A percentile compares a stretch with the other conserved stretches of the same genome.
phyloP scores from a whole-genome alignment of 2,797 vertebrate species.

The Pseudopleuronectes americanus region DNA sequence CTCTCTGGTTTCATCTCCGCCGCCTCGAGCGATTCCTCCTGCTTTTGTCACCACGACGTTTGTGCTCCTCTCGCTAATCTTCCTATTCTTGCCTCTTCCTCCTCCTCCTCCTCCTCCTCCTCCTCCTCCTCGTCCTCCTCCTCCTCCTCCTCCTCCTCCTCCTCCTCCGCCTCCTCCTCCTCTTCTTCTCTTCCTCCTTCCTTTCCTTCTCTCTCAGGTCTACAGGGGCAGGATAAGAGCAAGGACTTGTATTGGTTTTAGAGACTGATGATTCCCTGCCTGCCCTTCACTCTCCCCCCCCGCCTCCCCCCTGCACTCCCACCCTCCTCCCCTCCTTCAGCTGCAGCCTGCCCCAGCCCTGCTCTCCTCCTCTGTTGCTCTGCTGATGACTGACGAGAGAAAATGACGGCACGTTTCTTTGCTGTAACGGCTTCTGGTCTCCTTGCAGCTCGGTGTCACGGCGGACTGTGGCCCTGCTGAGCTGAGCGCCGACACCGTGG shows the following conservation, averaged over 20 bases:
- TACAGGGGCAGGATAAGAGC: slow-evolving; percentile 96
- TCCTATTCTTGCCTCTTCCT: slow-evolving; percentile 60
- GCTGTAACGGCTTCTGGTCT: slow-evolving; percentile 95
- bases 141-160: slow-evolving; percentile 58
- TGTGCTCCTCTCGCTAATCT: slow-evolving; percentile 64
- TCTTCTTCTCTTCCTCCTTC: slow-evolving; percentile 57
- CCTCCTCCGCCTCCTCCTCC: slow-evolving; percentile 60
- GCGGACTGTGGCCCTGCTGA: slow-evolving; percentile 91
- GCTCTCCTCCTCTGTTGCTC: slow-evolving; percentile 23
- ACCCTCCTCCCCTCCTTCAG: slow-evolving; percentile 21
- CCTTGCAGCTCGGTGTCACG: slow-evolving; percentile 94
- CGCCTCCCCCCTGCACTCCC: slow-evolving; percentile 65
- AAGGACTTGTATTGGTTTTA: slow-evolving; percentile 99
- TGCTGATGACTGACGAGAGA: slow-evolving; percentile 50
- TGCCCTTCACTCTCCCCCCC: slow-evolving; percentile 53
- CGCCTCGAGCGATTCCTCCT: slow-evolving; percentile 53
- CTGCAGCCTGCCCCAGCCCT: too few relatives aligned
- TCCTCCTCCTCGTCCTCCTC: slow-evolving; percentile 60
- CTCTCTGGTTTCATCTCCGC: slow-evolving; percentile 47
- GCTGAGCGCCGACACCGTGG: slow-evolving; percentile 81
- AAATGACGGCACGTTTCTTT: slow-evolving; percentile 36
- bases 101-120: slow-evolving; percentile 55
- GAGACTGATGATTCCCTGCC: slow-evolving; percentile 61
- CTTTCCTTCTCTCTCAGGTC: slow-evolving; percentile 88
- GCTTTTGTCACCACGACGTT: slow-evolving; percentile 55